Percentiles rank a stretch among this genome's conserved stretches.
Conservation (phyloP, 2,113 vertebrate genomes). For the Nesospiza acunhae region DNA sequence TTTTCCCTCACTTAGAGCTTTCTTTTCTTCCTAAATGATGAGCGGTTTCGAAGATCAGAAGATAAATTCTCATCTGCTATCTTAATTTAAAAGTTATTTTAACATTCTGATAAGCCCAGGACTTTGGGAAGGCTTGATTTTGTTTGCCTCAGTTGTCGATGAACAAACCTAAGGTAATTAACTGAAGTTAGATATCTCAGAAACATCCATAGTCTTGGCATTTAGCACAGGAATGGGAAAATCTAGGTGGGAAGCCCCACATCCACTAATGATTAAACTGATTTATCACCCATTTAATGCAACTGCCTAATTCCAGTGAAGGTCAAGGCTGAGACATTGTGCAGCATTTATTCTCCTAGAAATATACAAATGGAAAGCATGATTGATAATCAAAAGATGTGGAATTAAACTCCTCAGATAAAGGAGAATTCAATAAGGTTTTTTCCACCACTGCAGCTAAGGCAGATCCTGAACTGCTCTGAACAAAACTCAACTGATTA, state of each 20-base stretch:
- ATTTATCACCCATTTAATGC: not conserved
- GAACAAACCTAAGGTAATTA: not conserved
- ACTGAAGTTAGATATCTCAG: not conserved
- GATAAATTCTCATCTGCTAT: slow-evolving; percentile 19
- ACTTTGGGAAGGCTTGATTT: not conserved
- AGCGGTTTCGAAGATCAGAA: slow-evolving; percentile 9
- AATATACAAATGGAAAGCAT: not conserved
- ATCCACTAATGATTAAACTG: not conserved
- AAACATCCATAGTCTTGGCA: not conserved
- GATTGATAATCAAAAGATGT: not conserved
- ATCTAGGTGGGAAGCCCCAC: not conserved
- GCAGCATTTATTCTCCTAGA: not conserved
- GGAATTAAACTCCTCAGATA: not conserved
- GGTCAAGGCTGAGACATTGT: not conserved
- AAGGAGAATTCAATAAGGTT: not conserved
- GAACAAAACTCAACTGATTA: not conserved
- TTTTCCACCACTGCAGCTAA: not conserved
- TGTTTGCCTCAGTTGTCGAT: not conserved
- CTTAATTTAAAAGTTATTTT: slow-evolving; percentile 24
- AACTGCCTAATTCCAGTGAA: not conserved
- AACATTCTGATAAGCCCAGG: not conserved
- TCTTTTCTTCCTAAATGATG: not conserved
- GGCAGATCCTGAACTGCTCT: not conserved
- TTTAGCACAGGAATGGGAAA: not conserved
- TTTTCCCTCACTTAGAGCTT: not conserved